phyloP scores from a whole-genome alignment of 2,797 vertebrate genomes.

The Phoeniculus purpureus region DNA sequence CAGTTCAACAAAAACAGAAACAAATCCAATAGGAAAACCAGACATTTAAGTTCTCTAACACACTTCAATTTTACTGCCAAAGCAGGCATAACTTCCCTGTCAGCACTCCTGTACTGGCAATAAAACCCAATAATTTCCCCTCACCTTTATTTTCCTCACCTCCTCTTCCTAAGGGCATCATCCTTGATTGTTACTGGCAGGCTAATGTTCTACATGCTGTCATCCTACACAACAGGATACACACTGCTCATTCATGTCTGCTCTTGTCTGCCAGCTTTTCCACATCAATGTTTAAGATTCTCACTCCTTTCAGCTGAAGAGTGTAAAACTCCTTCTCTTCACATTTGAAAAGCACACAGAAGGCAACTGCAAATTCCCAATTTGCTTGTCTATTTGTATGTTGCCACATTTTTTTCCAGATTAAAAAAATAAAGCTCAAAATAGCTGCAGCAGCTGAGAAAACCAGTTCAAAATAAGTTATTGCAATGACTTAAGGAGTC shows the following conservation, averaged over 20 bases:
- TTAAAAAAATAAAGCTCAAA: background rate
- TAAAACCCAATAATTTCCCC: background rate
- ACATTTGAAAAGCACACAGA: background rate
- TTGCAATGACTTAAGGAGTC: background rate
- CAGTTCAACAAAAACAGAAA: background rate
- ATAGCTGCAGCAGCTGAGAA: background rate
- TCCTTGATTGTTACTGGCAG: background rate
- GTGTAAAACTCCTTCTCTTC: background rate
- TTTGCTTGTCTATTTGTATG: background rate
- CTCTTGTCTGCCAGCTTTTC: background rate
- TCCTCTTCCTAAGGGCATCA: slow-evolving; percentile 4
- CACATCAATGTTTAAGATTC: background rate
- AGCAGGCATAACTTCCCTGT: background rate
- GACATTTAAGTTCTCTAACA: background rate
- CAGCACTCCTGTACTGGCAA: background rate
- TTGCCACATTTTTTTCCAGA: background rate
- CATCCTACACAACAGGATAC: background rate
- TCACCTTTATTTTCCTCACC: background rate
- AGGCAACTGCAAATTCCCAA: background rate
- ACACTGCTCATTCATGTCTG: background rate
- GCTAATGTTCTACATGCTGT: background rate
- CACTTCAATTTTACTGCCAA: background rate
- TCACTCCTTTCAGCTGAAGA: background rate
- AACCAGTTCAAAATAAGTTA: background rate
- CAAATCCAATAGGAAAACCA: background rate